Evolutionary conservation across 2,888 invertebrate species (phyloP), one percentile per base, ranked within the genome.

Genomic region (Cylindroiulus punctatus): DNA sequence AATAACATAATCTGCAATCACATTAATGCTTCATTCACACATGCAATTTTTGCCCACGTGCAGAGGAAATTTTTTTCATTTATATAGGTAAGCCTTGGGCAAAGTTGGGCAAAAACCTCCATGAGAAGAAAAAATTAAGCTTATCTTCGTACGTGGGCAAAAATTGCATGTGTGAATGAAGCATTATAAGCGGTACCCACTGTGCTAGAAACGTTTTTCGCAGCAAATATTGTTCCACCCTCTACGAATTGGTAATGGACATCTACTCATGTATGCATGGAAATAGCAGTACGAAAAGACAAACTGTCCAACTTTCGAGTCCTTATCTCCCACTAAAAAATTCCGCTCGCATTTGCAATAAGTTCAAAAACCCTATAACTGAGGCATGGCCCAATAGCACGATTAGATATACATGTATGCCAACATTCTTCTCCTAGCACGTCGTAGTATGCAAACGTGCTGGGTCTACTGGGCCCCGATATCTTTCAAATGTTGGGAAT

Each of bases 321-420:
- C 76, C 76, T 76, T 76, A 76, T 76, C 26, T 26, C 22, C 76
- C 10, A 30, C 76, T 76, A 76, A 76, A 76, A 76, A 76, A 76
- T 76, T 76, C 76, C 26, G 12, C 76, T 30, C 76, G 76, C 76
- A 76, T 76, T 76, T 30, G 65, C 30, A 76, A 10, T 22, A 76
- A 76, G 76, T 76, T 30, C 76, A 76, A 76, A 76, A 76, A 76
- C 26, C 76, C 30, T 12, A 76, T 76, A 76, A 76, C 76, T 30
- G 1, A 10, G 14, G 30, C 26, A 14, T 30, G 14, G 12, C 76
- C 76, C 14, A 76, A 22, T 19, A n/a, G n/a, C n/a, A n/a, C n/a
- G n/a, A n/a, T n/a, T 26, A 22, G 22, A 65, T 8, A 8, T 65
- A 65, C 22, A 22, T 19, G 52, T 22, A 65, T 22, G 65, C 7